These are phyloP conservation scores for Drosophila mauritiana DNA, from an alignment of 1,140 invertebrate genomes.

Conservation along the genomic window DNA sequence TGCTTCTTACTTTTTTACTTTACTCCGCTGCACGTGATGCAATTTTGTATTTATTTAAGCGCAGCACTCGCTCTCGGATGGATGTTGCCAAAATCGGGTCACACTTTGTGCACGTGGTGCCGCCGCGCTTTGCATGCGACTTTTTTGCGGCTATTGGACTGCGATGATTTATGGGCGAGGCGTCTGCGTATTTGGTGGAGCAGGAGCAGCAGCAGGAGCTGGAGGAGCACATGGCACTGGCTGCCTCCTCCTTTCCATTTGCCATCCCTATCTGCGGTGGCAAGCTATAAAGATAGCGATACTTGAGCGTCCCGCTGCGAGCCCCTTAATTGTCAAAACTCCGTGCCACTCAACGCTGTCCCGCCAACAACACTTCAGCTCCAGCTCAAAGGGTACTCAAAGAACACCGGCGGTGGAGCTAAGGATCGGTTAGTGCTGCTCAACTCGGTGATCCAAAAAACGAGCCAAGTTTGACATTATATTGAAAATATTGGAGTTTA, in stretches of 20 bases:
- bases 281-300: slow-evolving; percentile 11
- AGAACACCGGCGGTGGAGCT: slow-evolving; percentile 5
- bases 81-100: slow-evolving; percentile 58
- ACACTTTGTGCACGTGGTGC: slow-evolving; percentile 63
- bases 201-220: neutral
- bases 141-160: slow-evolving; percentile 46
- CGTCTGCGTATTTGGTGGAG: slow-evolving; percentile 46
- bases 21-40: slow-evolving; percentile 49
- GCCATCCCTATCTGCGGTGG: slow-evolving; percentile 2
- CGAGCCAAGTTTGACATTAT: neutral
- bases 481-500: neutral
- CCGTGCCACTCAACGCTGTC: slow-evolving; percentile 26
- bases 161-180: slow-evolving; percentile 58
- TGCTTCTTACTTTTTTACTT: neutral
- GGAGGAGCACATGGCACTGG: slow-evolving; percentile 13
- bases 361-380: slow-evolving; percentile 27
- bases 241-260: slow-evolving; percentile 6
- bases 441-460: neutral
- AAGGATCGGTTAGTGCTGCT: neutral
- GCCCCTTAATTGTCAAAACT: slow-evolving; percentile 37
- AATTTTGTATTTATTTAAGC: slow-evolving; percentile 50
- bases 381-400: slow-evolving; percentile 22
- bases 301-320: slow-evolving; percentile 12
- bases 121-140: slow-evolving; percentile 27
- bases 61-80: slow-evolving; percentile 8